Conservation (phyloP, 2,797 vertebrate species). For the Artibeus jamaicensis region DNA sequence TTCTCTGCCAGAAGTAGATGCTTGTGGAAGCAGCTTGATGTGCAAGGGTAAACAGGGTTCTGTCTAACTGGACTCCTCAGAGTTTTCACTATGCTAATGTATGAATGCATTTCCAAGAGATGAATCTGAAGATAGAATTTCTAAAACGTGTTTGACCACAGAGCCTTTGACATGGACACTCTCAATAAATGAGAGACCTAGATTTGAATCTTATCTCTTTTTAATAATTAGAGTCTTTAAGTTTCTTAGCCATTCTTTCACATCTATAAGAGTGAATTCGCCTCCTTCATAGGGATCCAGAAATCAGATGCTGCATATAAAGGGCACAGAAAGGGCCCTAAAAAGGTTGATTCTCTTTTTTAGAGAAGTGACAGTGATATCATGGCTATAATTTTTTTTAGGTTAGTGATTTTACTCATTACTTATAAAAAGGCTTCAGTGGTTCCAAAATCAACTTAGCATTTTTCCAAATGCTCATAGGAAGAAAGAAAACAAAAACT, state of each 20-base stretch:
- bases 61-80: neutral
- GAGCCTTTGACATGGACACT: neutral
- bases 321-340: neutral
- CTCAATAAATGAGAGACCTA: constrained; percentile 12
- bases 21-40: neutral
- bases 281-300: neutral
- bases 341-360: neutral
- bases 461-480: neutral
- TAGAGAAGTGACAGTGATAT: neutral
- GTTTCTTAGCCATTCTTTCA: neutral
- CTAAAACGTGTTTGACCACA: neutral
- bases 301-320: neutral
- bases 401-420: neutral
- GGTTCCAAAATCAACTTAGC: neutral
- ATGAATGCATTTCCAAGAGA: neutral
- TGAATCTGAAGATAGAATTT: neutral
- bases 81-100: neutral
- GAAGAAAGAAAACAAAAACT: neutral
- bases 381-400: neutral
- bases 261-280: neutral
- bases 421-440: neutral
- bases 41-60: neutral
- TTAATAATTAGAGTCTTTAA: neutral
- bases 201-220: neutral
- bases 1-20: neutral